Conservation (phyloP, 1,140 invertebrate genomes). For the Drosophila triauraria region DNA sequence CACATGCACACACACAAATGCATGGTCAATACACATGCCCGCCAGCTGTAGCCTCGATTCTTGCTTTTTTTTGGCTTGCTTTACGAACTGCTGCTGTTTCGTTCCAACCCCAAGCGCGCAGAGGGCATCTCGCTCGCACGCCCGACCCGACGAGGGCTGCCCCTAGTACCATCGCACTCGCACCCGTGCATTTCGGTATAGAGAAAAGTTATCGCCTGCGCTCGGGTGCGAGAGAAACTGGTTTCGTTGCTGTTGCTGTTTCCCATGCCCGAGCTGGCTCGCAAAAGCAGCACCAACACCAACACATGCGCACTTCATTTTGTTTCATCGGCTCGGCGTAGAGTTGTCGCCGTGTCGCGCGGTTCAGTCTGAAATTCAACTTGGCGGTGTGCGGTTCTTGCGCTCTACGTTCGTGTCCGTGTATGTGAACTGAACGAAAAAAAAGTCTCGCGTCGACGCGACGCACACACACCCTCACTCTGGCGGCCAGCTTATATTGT, state of each 20-base stretch:
- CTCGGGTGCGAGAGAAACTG: conserved; percentile 55
- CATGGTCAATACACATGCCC: conserved; percentile 50
- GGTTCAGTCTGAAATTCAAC: conserved; percentile 62
- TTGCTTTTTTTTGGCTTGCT: conserved; percentile 29
- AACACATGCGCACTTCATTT: conserved; percentile 76
- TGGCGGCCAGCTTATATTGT: background rate
- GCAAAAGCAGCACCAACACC: conserved; percentile 31
- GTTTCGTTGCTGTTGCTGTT: conserved; percentile 48
- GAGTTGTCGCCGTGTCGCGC: conserved; percentile 62
- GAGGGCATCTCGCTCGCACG: conserved; percentile 49
- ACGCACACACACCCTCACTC: conserved; percentile 32
- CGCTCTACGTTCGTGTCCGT: conserved; percentile 11
- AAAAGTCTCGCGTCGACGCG: conserved; percentile 46
- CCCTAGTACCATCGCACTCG: conserved; percentile 63
- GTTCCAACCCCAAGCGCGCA: conserved; percentile 64
- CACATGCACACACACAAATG: conserved; percentile 58
- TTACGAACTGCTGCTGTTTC: conserved; percentile 67
- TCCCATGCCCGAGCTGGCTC: conserved; percentile 31
- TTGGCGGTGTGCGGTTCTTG: conserved; percentile 58
- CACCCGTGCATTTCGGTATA: conserved; percentile 66
- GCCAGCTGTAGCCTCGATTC: conserved; percentile 76
- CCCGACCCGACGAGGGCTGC: background rate
- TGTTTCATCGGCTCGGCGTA: conserved; percentile 55
- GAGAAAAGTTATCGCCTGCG: conserved; percentile 63
- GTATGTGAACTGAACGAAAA: conserved; percentile 18